Base-by-base conservation (phyloP, 2,113 vertebrate genomes). In the Chrysemys picta region DNA sequence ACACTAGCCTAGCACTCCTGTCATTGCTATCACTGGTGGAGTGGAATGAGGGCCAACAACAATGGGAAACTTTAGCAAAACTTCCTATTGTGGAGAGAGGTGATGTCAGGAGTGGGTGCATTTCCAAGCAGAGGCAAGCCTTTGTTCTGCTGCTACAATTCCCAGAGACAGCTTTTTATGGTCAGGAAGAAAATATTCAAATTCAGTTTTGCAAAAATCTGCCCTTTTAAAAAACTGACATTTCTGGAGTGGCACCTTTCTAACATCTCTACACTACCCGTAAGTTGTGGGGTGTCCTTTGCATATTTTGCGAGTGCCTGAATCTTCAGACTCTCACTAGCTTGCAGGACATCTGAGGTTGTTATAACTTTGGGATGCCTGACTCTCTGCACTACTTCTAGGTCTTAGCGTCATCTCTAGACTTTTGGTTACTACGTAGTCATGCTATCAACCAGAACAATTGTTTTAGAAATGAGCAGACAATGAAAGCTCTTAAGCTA, bases 261-360 rank as follows among this genome's bases (percentile, higher is more conserved):
- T 29, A 19, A 69, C 76, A 9, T 80, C 69, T 87, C 79, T 88
- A 2, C 49, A 42, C n/a, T 81, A 52, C 85, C 49, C 84, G 86
- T 5, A 54, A 93, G 87, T 21, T 5, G 31, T 93, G 75, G 9
- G 0, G 0, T 84, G 90, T 93, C 87, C 88, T 97, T 90, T 88
- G 93, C 84, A 49, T 69, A 82, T 90, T 93, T 94, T 88, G 91
- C 84, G 79, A 81, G 81, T 29, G 75, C 84, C 92, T 82, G 79
- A 62, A 59, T 65, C 89, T 94, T 92, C 85, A 42, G 50, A 92
- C 92, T 87, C 76, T 29, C 35, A 38, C 5, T 21, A 69, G 65
- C 17, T 82, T 93, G 54, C 86, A 90, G 90, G 88, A 93, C 19
- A 0, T 53, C 1, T 0, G 0, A 93, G 86, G 89, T 96, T 93